These are phyloP conservation scores for Palythoa grandis DNA, from an alignment of 92 coral and sea anemone species.

Conservation along the genomic window DNA sequence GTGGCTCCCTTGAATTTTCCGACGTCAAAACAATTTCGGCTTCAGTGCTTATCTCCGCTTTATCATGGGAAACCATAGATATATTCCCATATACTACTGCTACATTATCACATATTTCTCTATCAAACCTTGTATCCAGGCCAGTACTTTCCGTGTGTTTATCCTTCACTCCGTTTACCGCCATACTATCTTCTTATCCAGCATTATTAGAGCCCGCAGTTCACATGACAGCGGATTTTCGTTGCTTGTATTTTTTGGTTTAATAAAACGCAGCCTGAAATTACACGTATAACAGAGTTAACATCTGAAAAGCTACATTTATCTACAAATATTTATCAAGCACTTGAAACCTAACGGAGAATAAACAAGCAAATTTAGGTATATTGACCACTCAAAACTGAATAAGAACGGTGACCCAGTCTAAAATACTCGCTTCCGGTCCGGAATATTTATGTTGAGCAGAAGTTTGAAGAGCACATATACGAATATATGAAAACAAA, in stretches of 20 bases:
- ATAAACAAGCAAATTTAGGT: not conserved
- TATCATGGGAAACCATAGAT: not conserved
- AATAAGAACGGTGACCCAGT: not conserved
- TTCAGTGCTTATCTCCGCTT: not conserved
- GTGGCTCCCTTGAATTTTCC: not conserved
- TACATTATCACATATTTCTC: not conserved
- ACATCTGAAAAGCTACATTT: not conserved
- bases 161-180: not conserved
- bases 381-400: not conserved
- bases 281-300: not conserved
- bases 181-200: slow-evolving; percentile 5
- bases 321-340: not conserved
- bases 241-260: not conserved
- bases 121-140: not conserved
- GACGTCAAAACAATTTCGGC: slow-evolving; percentile 16
- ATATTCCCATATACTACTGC: not conserved
- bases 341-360: not conserved
- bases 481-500: not conserved
- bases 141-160: not conserved
- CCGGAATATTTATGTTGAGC: not conserved
- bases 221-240: slow-evolving; percentile 12
- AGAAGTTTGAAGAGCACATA: not conserved
- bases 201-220: slow-evolving; percentile 40
- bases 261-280: slow-evolving; percentile 23
- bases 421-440: slow-evolving; percentile 16